Evolutionary conservation across 2,113 vertebrate genomes (phyloP).

Genomic region (Prolemur simus): DNA sequence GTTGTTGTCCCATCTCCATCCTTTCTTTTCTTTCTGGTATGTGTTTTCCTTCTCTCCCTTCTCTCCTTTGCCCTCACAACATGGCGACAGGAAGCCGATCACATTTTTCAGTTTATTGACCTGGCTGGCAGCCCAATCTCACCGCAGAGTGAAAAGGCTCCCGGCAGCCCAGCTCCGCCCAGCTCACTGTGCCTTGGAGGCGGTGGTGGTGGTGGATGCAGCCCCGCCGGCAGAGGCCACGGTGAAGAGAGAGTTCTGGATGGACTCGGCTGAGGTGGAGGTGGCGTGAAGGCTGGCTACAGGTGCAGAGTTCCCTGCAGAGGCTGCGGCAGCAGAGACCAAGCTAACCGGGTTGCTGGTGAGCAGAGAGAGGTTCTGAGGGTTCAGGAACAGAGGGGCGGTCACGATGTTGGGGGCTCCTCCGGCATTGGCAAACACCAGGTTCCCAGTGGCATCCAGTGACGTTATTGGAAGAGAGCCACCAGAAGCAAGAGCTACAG

Average conservation of each 20-base stretch:
- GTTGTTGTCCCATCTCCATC: conserved; percentile 85
- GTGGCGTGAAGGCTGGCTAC: conserved; percentile 93
- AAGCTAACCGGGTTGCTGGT: conserved; percentile 99
- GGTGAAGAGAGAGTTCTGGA: conserved; percentile 91
- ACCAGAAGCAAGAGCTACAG: conserved; percentile 94
- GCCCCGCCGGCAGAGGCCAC: conserved; percentile 91
- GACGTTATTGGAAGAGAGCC: conserved; percentile 97
- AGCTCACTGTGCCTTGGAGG: conserved; percentile 99
- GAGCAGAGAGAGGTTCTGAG: conserved; percentile 98
- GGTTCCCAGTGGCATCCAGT: conserved; percentile 94
- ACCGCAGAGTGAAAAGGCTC: conserved; percentile 67
- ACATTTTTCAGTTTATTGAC: conserved; percentile 71
- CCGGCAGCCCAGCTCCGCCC: conserved; percentile 67
- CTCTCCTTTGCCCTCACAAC: conserved; percentile 77
- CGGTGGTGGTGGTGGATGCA: conserved; percentile 94
- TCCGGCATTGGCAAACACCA: conserved; percentile 95
- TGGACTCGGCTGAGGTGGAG: conserved; percentile 87
- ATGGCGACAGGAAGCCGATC: conserved; percentile 78
- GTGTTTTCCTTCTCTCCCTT: conserved; percentile 55
- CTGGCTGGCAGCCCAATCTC: conserved; percentile 74
- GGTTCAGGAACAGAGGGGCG: conserved; percentile 97
- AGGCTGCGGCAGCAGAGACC: conserved; percentile 91
- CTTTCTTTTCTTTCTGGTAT: conserved; percentile 74
- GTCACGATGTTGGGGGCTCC: conserved; percentile 95
- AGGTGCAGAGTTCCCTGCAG: conserved; percentile 88